Evolutionary conservation across 2,113 vertebrate species (phyloP).

Genomic region (Eonycteris spelaea): DNA sequence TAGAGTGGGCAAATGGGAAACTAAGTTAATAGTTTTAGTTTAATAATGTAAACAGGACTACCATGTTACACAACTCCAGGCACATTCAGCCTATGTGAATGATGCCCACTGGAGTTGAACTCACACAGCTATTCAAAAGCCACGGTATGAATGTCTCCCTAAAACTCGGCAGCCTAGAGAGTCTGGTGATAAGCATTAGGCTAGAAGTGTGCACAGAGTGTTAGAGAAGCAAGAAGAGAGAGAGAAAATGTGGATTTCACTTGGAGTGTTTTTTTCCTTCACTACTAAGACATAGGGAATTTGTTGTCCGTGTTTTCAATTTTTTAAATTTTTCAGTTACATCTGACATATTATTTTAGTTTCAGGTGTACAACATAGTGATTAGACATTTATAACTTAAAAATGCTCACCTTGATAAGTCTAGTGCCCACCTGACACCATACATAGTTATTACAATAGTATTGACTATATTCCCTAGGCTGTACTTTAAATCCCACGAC

Average conservation of each 20-base stretch:
- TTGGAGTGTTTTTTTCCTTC: background rate
- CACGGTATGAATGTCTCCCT: background rate
- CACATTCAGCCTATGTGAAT: background rate
- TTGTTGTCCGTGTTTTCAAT: too few species aligned
- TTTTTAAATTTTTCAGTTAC: too few species aligned
- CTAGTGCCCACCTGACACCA: too few species aligned
- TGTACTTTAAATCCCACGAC: too few species aligned
- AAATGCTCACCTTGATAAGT: too few species aligned
- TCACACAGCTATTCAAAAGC: background rate
- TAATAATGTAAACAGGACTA: background rate
- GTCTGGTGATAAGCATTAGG: background rate
- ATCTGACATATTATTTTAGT: too few species aligned
- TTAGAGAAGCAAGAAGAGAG: background rate
- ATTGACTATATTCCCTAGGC: too few species aligned
- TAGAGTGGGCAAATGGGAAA: background rate
- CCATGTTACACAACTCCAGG: background rate
- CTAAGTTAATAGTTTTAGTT: background rate
- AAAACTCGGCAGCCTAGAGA: background rate
- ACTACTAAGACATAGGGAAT: background rate
- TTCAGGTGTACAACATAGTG: too few species aligned
- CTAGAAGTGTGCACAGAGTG: background rate
- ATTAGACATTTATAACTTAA: too few species aligned
- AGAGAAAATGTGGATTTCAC: background rate
- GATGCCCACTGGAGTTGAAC: background rate
- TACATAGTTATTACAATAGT: too few species aligned